Evolutionary conservation across 2,888 invertebrate species (phyloP).

Genomic region (Sphecodes monilicornis): DNA sequence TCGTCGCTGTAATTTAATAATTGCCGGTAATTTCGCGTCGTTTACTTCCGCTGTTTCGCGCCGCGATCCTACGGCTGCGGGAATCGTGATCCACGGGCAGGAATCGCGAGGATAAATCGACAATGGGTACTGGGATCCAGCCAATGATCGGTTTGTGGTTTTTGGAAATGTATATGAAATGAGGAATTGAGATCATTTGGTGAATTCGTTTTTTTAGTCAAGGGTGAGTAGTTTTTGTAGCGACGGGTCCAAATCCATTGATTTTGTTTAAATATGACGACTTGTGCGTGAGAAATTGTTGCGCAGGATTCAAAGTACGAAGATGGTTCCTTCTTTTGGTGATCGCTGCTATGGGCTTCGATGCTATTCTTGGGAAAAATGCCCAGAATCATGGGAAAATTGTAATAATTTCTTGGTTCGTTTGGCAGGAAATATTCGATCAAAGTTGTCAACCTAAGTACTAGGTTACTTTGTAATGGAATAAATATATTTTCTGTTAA

Average conservation of each 20-base stretch:
- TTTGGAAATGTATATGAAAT: not conserved
- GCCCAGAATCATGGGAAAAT: too few relatives aligned
- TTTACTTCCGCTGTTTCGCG: conserved; percentile 56
- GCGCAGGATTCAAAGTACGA: not conserved
- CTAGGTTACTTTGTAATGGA: too few relatives aligned
- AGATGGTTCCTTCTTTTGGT: too few relatives aligned
- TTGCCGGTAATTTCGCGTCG: conserved; percentile 66
- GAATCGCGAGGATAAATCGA: not conserved
- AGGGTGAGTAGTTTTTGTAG: not conserved
- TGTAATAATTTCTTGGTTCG: too few relatives aligned
- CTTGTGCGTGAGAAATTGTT: not conserved
- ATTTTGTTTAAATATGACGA: too few relatives aligned
- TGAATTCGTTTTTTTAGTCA: not conserved
- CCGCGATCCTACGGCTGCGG: not conserved
- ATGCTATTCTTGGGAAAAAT: too few relatives aligned
- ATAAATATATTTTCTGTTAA: not conserved
- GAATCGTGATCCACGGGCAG: not conserved
- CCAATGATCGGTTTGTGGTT: not conserved
- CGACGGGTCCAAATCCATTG: too few relatives aligned
- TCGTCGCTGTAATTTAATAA: conserved; percentile 69
- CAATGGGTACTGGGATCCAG: not conserved
- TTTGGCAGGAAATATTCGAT: too few relatives aligned
- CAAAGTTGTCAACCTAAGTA: too few relatives aligned
- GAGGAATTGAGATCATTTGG: not conserved
- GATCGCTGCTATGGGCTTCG: too few relatives aligned